Evolutionary conservation across 2,888 invertebrate species (phyloP).

Genomic region (Galerucella calmariensis): DNA sequence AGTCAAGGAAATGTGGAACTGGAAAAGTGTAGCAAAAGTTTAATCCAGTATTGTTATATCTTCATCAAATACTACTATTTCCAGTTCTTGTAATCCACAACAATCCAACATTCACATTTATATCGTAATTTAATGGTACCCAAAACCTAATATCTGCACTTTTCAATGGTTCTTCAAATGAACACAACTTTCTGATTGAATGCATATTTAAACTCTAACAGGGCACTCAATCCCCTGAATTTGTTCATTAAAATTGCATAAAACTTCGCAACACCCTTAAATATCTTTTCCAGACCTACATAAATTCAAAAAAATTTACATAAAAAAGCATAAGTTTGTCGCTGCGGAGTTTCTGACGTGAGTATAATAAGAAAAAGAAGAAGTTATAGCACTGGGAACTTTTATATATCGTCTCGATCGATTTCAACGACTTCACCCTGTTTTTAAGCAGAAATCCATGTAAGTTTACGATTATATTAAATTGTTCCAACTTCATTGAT

Average conservation of each 20-base stretch:
- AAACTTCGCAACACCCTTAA: constrained; percentile 23
- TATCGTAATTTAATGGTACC: too few relatives aligned
- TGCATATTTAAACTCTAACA: constrained; percentile 29
- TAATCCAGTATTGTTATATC: too few relatives aligned
- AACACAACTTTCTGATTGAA: constrained; percentile 37
- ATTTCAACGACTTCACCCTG: neutral
- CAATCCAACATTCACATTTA: too few relatives aligned
- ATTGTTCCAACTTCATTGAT: too few relatives aligned
- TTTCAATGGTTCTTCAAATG: neutral
- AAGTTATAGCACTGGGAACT: neutral
- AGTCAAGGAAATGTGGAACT: too few relatives aligned
- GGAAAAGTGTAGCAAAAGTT: too few relatives aligned
- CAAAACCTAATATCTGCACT: too few relatives aligned
- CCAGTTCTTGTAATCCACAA: too few relatives aligned
- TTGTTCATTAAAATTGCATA: constrained; percentile 44
- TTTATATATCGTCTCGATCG: neutral
- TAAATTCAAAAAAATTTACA: constrained; percentile 31
- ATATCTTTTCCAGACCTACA: constrained; percentile 15
- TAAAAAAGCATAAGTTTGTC: constrained; percentile 14
- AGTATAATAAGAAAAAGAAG: constrained; percentile 4
- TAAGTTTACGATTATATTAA: too few relatives aligned
- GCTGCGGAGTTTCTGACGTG: constrained; percentile 5
- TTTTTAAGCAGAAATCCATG: neutral
- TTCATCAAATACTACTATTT: too few relatives aligned
- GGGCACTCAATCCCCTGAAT: constrained; percentile 35